Evolutionary conservation across 2,888 invertebrate genomes (phyloP), one percentile per base, ranked within the genome.

Genomic region (Drosophila mimica): DNA sequence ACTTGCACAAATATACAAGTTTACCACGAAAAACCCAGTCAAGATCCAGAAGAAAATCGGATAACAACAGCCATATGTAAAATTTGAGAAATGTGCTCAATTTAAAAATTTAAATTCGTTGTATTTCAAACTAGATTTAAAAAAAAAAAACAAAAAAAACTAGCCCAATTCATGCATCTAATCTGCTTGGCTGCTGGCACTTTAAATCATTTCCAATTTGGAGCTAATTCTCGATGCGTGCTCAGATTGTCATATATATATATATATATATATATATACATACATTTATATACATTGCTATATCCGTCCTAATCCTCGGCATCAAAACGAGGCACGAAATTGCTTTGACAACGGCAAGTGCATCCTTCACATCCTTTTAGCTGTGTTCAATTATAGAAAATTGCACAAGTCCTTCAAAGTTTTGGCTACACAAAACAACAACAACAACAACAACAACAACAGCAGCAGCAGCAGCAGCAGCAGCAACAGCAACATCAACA

Each of bases 341-440:
- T 61, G 82, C 82, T 83, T 72, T 74, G 85, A 70, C 85, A 87
- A 58, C 64, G 62, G 33, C 70, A 38, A 60, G 25, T 57, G 48
- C 57, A 51, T 58, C 49, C 62, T 43, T 34, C 34, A 43, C 38
- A 52, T 53, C 52, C 60, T 51, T 54, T 20, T 48, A 62, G 56
- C 58, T 36, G 57, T 57, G 61, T 74, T 88, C 86, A 85, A 88
- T 88, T 88, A 82, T 80, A 78, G 86, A 67, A 82, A 85, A 89
- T 85, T 85, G 86, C 88, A 64, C 75, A 89, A 85, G 88, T 88
- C 90, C 85, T 75, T 82, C 80, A 76, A 85, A 85, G 60, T 79
- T 84, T 81, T 72, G 57, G 75, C 64, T 61, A 58, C 62, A 52
- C 59, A 60, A 33, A 63, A 69, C 76, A 80, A 57, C 34, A 36